A percentile compares a stretch with the other conserved stretches of the same genome.
phyloP scores from a whole-genome alignment of 2,113 vertebrate species.

The Microtus ochrogaster region DNA sequence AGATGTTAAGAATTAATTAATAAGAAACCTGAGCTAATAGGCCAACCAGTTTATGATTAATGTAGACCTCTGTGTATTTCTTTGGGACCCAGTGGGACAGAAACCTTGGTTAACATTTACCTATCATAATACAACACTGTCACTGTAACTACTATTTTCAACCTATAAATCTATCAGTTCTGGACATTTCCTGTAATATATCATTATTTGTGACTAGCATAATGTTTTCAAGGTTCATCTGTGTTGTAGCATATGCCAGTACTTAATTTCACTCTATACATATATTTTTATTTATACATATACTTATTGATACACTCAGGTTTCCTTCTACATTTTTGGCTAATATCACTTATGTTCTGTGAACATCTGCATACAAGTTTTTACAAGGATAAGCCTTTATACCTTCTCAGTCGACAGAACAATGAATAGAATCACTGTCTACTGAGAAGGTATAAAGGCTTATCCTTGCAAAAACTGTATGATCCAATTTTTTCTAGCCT shows the following conservation, averaged over 20 bases:
- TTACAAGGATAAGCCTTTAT: not conserved
- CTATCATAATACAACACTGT: not conserved
- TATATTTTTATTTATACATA: not conserved
- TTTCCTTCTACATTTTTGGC: not conserved
- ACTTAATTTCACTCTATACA: not conserved
- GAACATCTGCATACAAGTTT: not conserved
- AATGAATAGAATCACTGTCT: not conserved
- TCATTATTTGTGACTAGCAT: not conserved
- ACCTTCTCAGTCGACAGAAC: not conserved
- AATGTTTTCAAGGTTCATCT: slow-evolving; percentile 26
- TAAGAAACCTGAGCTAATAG: too few relatives aligned
- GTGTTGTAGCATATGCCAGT: not conserved
- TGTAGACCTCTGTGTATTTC: too few relatives aligned
- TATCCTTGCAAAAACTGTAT: too few relatives aligned
- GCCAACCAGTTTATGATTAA: too few relatives aligned
- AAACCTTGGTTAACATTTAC: too few relatives aligned
- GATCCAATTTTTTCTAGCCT: not conserved
- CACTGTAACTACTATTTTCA: not conserved
- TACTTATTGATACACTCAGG: not conserved
- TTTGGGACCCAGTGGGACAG: too few relatives aligned
- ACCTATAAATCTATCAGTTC: not conserved
- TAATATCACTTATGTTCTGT: not conserved
- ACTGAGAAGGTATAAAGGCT: too few relatives aligned
- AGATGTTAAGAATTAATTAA: too few relatives aligned
- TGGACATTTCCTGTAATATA: not conserved